A percentile compares a stretch with the other conserved stretches of the same genome.
These are phyloP conservation scores for Arothron firmamentum DNA, from an alignment of 2,113 vertebrate species.

Conservation along the genomic window DNA sequence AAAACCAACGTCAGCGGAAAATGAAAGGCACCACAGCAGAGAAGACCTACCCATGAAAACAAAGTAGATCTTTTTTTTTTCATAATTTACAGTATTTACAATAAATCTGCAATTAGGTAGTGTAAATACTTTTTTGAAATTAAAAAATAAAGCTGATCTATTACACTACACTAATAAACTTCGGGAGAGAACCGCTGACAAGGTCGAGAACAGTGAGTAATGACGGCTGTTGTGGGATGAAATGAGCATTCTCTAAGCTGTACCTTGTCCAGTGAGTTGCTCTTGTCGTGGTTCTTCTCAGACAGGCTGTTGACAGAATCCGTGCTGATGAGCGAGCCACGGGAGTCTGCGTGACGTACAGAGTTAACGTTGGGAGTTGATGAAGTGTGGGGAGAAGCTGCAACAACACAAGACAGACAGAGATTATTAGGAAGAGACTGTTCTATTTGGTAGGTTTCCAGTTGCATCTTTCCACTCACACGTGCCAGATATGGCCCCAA, in stretches of 20 bases:
- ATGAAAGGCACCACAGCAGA: slow-evolving; percentile 6
- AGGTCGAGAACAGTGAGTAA: too few relatives aligned
- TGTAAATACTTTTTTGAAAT: too few relatives aligned
- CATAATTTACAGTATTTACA: too few relatives aligned
- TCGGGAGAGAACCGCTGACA: slow-evolving; percentile 23
- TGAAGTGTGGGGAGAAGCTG: slow-evolving; percentile 87
- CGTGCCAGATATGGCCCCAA: slow-evolving; percentile 96
- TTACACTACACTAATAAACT: too few relatives aligned
- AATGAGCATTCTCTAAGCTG: neutral
- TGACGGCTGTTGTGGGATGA: neutral
- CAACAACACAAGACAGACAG: neutral
- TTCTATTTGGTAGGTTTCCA: neutral
- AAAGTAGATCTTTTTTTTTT: too few relatives aligned
- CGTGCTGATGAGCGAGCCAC: slow-evolving; percentile 93
- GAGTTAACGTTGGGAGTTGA: slow-evolving; percentile 91
- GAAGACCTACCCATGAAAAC: too few relatives aligned
- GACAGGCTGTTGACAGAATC: slow-evolving; percentile 89
- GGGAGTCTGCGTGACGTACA: slow-evolving; percentile 89
- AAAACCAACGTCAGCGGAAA: neutral
- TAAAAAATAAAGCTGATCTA: too few relatives aligned
- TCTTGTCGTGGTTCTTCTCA: slow-evolving; percentile 86
- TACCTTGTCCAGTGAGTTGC: slow-evolving; percentile 95
- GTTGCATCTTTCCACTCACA: slow-evolving; percentile 67
- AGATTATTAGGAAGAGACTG: neutral
- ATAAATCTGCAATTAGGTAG: too few relatives aligned